phyloP scores from a whole-genome alignment of 1,140 invertebrate genomes.

The Drosophila fuyamai region DNA sequence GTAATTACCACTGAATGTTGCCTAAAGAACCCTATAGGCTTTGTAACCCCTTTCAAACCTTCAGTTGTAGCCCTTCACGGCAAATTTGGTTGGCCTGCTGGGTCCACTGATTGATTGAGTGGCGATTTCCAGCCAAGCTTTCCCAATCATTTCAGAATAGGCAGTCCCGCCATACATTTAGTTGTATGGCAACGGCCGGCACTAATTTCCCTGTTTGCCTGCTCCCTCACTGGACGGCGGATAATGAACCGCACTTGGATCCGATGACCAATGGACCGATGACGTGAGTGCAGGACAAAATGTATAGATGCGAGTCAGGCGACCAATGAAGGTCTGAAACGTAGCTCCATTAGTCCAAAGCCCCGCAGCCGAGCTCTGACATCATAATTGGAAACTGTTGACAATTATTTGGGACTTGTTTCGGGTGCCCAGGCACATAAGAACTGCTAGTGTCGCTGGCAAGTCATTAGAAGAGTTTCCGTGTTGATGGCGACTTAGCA shows the following conservation, averaged over 20 bases:
- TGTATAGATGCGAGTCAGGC: conserved; percentile 9
- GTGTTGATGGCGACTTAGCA: conserved; percentile 16
- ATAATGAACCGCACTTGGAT: conserved; percentile 64
- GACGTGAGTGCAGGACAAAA: conserved; percentile 20
- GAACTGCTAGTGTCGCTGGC: background rate
- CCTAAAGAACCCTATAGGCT: background rate
- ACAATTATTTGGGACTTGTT: background rate
- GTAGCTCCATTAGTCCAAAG: background rate
- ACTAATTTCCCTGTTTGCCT: conserved; percentile 62
- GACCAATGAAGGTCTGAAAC: too few relatives aligned
- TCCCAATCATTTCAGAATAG: conserved; percentile 7
- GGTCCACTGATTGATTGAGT: conserved; percentile 68
- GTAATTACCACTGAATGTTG: background rate
- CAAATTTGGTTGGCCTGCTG: conserved; percentile 25
- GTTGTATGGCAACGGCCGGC: conserved; percentile 49
- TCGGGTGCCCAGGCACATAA: background rate
- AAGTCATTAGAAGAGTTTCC: conserved; percentile 13
- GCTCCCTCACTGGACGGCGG: conserved; percentile 20
- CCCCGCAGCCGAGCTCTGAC: background rate
- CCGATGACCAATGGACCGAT: conserved; percentile 8
- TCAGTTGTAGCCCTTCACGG: conserved; percentile 5
- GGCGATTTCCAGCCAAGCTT: conserved; percentile 29
- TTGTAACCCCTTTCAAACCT: background rate
- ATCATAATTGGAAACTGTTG: background rate
- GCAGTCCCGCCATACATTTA: conserved; percentile 39